Conservation (phyloP, 2,113 vertebrate species). For the Thamnophis sirtalis region DNA sequence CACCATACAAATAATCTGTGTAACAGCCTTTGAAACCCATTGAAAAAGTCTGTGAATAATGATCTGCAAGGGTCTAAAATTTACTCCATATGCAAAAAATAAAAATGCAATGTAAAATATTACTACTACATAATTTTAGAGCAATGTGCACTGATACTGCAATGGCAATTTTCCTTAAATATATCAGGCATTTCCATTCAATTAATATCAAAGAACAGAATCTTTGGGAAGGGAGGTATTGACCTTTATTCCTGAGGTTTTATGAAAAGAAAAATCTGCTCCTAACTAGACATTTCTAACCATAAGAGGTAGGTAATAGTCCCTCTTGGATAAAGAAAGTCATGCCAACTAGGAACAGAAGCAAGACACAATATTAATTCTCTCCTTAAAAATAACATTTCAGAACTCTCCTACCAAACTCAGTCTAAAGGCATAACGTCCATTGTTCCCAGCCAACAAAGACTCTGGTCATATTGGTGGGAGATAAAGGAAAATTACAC, state of each 20-base stretch:
- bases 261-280: not conserved
- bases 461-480: not conserved
- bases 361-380: not conserved
- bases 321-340: not conserved
- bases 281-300: not conserved
- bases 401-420: not conserved
- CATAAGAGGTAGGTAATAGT: not conserved
- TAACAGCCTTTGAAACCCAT: not conserved
- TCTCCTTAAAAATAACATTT: not conserved
- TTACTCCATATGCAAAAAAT: not conserved
- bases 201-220: not conserved
- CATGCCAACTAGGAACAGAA: not conserved
- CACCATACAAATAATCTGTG: not conserved
- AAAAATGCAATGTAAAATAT: not conserved
- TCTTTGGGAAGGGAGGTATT: not conserved
- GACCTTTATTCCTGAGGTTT: conserved; percentile 3
- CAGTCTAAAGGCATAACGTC: not conserved
- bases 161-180: not conserved
- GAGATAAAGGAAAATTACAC: not conserved
- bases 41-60: not conserved
- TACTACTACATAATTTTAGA: not conserved
- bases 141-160: not conserved
- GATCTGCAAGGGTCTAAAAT: not conserved
- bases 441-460: not conserved
- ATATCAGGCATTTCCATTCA: not conserved